Evolutionary conservation across 2,113 vertebrate genomes (phyloP), one percentile per base, ranked within the genome.

Genomic region (Paralichthys olivaceus): DNA sequence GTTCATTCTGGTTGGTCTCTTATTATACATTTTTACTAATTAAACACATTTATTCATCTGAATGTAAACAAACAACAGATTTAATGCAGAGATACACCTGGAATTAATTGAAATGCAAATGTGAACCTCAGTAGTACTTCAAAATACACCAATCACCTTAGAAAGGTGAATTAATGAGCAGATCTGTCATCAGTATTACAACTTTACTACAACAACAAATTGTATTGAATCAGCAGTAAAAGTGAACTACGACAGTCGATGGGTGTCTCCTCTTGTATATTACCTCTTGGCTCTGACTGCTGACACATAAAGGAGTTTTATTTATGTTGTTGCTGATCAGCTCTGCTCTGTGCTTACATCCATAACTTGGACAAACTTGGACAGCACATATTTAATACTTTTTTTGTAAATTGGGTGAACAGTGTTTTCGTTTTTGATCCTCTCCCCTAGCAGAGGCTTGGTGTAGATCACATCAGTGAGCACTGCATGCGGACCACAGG

Each of bases 401-500:
- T 62, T 61, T 59, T 63, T 58, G 28, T 65, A 43, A 74, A 75
- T 60, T 62, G 67, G 23, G 49, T 25, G 53, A 70, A 40, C 57
- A 55, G 64, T 81, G 68, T 78, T 84, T 82, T 82, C 51, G 58
- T 25, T 64, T 72, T 79, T 32, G 70, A 86, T 72, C 75, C 74
- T 75, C 76, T 49, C 45, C 45, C 57, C 20, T 37, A 77, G 75
- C 43, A 32, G 56, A 71, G 75, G 54, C 69, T 79, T 49, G 77
- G 81, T 73, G 77, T 26, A 66, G 81, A 77, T 85, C 85, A 89
- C 80, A 86, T 88, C 84, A 90, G 79, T 69, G 84, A 86, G 79
- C 83, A 78, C 90, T 81, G 86, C 81, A 90, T 83, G 86, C 9
- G 22, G 85, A 86, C 81, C 81, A 89, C 78, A 87, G 78, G 79